Base-by-base conservation (phyloP, 2,888 invertebrate genomes). In the Erebia palarica region DNA sequence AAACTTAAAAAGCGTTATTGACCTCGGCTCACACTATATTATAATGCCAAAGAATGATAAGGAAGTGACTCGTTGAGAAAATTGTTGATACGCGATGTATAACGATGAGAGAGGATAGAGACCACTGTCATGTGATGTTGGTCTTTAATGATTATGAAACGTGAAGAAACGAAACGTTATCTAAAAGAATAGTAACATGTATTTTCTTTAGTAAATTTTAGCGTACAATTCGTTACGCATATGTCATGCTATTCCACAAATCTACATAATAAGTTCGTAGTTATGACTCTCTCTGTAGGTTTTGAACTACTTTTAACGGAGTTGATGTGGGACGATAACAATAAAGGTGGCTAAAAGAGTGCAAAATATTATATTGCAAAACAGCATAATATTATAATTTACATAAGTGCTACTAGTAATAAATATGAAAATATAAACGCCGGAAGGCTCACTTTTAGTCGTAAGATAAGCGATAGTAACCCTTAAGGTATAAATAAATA, bases 11-110 rank as follows among this genome's bases (percentile, higher is more conserved):
- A 83, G 82, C 83, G 76, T 81, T 80, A 78, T 84, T 81, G 84
- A 87, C 85, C 84, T 86, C 85, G 90, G 90, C 91, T 91, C 92
- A 91, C 90, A 91, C 90, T 92, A 88, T 85, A 90, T 87, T 85
- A 90, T 87, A 92, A 92, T 92, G 91, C 92, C 92, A 92, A 92
- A 92, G 92, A 92, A 89, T 85, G 89, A 86, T 83, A 80, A 86
- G 82, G 84, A 86, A 84, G 81, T 83, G 87, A 84, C 82, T 73
- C 70, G 76, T 80, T 83, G 83, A 85, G 82, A 81, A 81, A 78
- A 81, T 76, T 77, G 80, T 84, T 78, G 82, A 36, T 83, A 84
- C 84, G 84, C 82, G 82, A 83, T 81, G 85, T 83, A 82, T 77
- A 75, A 83, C 85, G 81, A 79, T 78, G 85, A 84, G 79, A 80